Evolutionary conservation across 2,888 invertebrate genomes (phyloP), one percentile per base, ranked within the genome.

Genomic region (Erebia epiphron): DNA sequence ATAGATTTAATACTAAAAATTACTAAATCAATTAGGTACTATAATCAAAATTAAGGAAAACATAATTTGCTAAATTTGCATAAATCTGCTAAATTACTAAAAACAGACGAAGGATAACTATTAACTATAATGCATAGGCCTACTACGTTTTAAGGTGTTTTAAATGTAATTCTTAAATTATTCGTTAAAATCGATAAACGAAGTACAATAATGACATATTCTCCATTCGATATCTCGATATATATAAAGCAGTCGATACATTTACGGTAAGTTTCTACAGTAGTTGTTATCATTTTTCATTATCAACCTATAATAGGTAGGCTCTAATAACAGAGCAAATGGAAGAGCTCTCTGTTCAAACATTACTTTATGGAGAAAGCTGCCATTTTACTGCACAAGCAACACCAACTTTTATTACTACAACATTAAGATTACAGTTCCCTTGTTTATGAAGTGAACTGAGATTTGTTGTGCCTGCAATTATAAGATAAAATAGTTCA

Each of bases 281-380:
- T 41, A 52, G 16, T 41, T 67, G 18, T 54, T 57, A 49, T 50
- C 62, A 54, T 60, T 67, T 73, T 65, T 60, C 54, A 60, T 64
- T 67, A 63, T 52, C 63, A 68, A 68, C 56, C 60, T 70, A 67
- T 63, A 63, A 70, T 54, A 62, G 49, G 46, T 63, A 69, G 26
- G 43, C 49, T 67, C 73, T 71, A 69, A 73, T 67, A 62, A 52
- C 63, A 71, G 58, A 61, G 67, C 49, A 73, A 69, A 71, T 58
- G 49, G 14, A 62, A 50, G 67, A 58, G 63, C 63, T 67, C 64
- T 63, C 52, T 69, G 60, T 64, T 71, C 64, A 64, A 71, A 60
- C 58, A 68, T 43, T 35, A 66, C 56, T 63, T 63, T 70, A 70
- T 56, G 63, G 69, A 67, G 71, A 73, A 73, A 73, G 73, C 68